Evolutionary conservation across 2,888 invertebrate species (phyloP).

Genomic region (Noctua pronuba): DNA sequence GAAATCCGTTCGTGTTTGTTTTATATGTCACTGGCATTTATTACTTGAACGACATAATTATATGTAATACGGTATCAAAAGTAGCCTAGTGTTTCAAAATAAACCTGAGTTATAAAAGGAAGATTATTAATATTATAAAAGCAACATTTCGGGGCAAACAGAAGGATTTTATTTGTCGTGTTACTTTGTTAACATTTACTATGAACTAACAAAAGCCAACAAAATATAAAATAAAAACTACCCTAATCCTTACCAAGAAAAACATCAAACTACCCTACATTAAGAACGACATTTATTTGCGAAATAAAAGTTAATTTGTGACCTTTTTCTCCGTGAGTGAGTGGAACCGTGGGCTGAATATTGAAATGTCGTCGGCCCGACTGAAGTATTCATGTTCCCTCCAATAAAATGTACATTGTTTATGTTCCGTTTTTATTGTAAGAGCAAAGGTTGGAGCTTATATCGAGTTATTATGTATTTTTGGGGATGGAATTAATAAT

Average conservation of each 20-base stretch:
- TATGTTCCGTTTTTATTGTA: conserved; percentile 34
- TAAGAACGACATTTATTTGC: conserved; percentile 59
- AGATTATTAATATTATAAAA: too few relatives aligned
- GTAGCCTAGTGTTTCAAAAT: not conserved
- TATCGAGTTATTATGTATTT: conserved; percentile 21
- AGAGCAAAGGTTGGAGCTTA: not conserved
- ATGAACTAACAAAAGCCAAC: not conserved
- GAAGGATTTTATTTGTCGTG: not conserved
- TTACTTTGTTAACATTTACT: not conserved
- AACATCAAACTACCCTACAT: conserved; percentile 42
- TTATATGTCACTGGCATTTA: not conserved
- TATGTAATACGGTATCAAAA: not conserved
- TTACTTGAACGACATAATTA: not conserved
- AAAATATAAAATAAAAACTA: conserved; percentile 21
- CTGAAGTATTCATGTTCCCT: conserved; percentile 47
- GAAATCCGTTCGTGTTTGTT: conserved; percentile 3
- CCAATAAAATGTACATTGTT: conserved; percentile 46
- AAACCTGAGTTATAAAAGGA: not conserved
- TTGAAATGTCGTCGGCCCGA: conserved; percentile 43
- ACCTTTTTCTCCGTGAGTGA: conserved; percentile 54
- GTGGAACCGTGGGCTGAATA: conserved; percentile 52
- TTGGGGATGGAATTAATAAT: conserved; percentile 7
- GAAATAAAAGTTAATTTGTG: conserved; percentile 66
- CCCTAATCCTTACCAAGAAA: conserved; percentile 20
- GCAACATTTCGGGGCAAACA: not conserved